Percentiles rank a stretch among this genome's conserved stretches.
phyloP scores from a whole-genome alignment of 2,797 vertebrate species.

The Spheniscus humboldti region DNA sequence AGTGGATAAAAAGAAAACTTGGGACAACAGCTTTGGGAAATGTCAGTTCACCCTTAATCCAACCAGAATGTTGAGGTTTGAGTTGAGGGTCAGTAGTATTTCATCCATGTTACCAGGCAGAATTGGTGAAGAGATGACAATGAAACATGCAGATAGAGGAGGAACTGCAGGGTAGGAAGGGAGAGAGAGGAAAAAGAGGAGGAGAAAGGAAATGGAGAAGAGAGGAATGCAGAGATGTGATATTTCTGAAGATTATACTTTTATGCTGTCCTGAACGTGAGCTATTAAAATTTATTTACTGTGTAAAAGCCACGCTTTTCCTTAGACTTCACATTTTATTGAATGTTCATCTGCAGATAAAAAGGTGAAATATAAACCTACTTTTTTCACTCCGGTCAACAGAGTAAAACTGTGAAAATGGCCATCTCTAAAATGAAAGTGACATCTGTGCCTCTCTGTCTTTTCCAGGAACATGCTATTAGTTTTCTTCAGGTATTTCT shows the following conservation, averaged over 20 bases:
- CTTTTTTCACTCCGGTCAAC: not conserved
- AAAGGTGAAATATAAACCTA: constrained; percentile 15
- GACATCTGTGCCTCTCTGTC: not conserved
- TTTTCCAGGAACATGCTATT: not conserved
- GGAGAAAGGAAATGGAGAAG: not conserved
- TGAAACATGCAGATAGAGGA: not conserved
- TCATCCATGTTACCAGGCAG: not conserved
- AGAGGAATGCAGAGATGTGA: not conserved
- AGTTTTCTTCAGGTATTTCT: not conserved
- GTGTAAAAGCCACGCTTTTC: not conserved
- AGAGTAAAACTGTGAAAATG: constrained; percentile 6
- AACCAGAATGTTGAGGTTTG: not conserved
- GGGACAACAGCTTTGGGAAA: not conserved
- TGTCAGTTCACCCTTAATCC: not conserved
- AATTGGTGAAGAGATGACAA: not conserved
- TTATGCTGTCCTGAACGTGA: not conserved
- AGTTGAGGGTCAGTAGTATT: not conserved
- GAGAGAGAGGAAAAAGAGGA: not conserved
- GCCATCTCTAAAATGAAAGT: not conserved
- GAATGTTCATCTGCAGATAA: not conserved
- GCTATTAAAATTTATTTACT: constrained; percentile 14
- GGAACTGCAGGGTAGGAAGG: not conserved
- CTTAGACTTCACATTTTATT: not conserved
- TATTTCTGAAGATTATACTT: not conserved
- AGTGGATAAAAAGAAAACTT: not conserved